Percentiles rank a stretch among this genome's conserved stretches.
Conservation (phyloP, 1,140 invertebrate species). For the Zaprionus kolodkinae region DNA sequence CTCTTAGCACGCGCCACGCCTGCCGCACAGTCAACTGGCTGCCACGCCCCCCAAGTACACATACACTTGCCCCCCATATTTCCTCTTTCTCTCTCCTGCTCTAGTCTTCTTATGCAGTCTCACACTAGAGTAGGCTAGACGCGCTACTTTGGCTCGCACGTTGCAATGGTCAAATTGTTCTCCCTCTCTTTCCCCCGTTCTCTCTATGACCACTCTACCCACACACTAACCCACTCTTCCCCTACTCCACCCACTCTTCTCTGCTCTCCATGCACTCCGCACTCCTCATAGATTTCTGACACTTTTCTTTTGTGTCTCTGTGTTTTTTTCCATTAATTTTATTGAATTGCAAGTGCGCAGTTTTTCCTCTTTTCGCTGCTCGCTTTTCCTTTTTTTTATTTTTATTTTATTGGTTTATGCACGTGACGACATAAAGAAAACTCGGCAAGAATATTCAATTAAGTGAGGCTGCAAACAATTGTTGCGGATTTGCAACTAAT, state of each 20-base stretch:
- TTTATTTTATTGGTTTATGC: conserved; percentile 3
- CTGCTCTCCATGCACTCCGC: background rate
- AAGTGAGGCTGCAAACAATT: conserved; percentile 3
- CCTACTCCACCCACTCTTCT: background rate
- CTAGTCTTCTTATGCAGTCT: background rate
- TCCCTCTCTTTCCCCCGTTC: background rate
- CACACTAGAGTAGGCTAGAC: conserved; percentile 1
- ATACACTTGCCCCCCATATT: background rate
- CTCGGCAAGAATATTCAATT: conserved; percentile 5
- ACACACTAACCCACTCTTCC: background rate
- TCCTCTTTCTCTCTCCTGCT: background rate
- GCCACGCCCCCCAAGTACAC: background rate
- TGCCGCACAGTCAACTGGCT: background rate
- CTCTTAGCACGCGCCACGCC: conserved; percentile 66
- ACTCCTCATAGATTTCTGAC: conserved; percentile 40
- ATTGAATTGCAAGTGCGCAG: conserved; percentile 53
- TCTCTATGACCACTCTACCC: background rate
- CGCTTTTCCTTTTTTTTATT: background rate
- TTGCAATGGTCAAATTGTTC: conserved; percentile 1
- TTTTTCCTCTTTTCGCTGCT: background rate
- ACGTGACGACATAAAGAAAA: conserved; percentile 7
- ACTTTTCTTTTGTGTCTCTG: conserved; percentile 29
- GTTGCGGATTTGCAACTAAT: conserved; percentile 2
- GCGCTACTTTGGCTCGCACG: background rate
- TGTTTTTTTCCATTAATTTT: conserved; percentile 62